Evolutionary conservation across 2,888 invertebrate genomes (phyloP).

Genomic region (Cactoblastis cactorum): DNA sequence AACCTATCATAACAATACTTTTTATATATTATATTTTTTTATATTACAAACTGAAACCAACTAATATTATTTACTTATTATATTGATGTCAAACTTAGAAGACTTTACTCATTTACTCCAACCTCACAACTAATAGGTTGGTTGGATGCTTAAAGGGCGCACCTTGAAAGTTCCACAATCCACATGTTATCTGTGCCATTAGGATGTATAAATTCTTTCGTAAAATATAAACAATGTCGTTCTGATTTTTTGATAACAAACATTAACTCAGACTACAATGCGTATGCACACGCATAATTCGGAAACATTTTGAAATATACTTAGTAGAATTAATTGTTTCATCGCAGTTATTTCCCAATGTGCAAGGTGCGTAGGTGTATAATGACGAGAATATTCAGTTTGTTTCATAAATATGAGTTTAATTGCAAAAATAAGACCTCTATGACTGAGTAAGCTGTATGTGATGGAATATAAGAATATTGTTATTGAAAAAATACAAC

Average conservation of each 20-base stretch:
- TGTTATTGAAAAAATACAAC: neutral
- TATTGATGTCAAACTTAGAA: neutral
- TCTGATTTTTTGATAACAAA: constrained; percentile 17
- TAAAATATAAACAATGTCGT: constrained; percentile 14
- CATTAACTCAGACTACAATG: constrained; percentile 20
- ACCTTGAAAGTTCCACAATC: neutral
- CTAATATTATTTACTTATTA: no score
- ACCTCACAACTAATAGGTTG: neutral
- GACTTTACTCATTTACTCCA: neutral
- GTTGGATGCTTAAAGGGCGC: neutral
- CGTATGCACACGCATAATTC: constrained; percentile 26
- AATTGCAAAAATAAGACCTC: constrained; percentile 6
- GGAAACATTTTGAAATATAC: constrained; percentile 31
- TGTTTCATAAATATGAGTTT: neutral
- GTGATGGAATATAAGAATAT: neutral
- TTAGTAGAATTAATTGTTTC: constrained; percentile 22
- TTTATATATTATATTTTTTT: no score
- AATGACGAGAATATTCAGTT: constrained; percentile 1
- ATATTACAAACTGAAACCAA: no score
- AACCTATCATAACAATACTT: no score
- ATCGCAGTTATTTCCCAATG: constrained; percentile 17
- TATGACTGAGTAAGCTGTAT: neutral
- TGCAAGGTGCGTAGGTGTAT: constrained; percentile 18
- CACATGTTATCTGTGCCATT: neutral
- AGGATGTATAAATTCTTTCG: constrained; percentile 1